phyloP scores from a whole-genome alignment of 2,797 vertebrate species.

The Meriones psammophilus region DNA sequence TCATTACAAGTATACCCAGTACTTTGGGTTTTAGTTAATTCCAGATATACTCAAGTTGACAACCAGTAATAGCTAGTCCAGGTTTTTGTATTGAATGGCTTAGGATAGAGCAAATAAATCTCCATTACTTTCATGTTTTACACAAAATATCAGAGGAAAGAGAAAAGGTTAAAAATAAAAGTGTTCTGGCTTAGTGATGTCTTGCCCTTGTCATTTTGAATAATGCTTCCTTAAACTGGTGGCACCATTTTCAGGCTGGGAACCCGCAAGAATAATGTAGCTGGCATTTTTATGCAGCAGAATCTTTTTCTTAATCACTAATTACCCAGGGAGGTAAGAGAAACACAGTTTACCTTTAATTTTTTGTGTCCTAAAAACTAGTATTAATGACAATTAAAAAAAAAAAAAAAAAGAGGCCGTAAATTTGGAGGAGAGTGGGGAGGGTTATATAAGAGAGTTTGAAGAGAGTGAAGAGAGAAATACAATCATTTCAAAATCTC shows the following conservation, averaged over 20 bases:
- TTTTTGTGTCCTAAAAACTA: constrained; percentile 35
- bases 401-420: neutral
- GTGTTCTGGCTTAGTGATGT: neutral
- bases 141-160: neutral
- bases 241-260: neutral
- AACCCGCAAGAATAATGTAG: constrained; percentile 39
- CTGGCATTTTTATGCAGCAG: neutral
- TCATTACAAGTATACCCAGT: neutral
- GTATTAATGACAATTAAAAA: neutral
- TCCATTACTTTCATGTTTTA: neutral
- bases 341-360: constrained; percentile 52
- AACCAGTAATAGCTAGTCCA: neutral
- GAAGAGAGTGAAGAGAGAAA: too few species aligned
- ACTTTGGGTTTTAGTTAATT: neutral
- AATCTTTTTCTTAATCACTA: constrained; percentile 67
- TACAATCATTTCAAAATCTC: neutral
- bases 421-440: too few species aligned
- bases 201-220: neutral
- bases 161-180: fast-evolving
- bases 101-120: neutral
- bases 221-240: neutral
- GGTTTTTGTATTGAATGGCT: neutral
- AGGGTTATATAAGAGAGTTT: neutral
- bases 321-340: neutral
- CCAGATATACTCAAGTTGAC: neutral